phyloP scores from a whole-genome alignment of 2,113 vertebrate genomes.

The Galeopterus variegatus region DNA sequence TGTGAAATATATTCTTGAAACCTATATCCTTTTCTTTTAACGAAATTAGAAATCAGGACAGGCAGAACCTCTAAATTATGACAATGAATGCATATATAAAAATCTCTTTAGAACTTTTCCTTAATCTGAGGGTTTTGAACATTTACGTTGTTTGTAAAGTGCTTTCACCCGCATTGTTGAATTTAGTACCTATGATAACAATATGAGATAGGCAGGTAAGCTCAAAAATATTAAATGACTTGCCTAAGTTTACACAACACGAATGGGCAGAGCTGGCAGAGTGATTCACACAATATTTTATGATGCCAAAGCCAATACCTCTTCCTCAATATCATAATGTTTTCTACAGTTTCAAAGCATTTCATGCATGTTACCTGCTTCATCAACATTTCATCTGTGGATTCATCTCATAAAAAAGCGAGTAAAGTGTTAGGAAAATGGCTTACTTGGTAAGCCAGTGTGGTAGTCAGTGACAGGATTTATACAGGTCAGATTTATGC shows the following conservation, averaged over 20 bases:
- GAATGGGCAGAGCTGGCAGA: background rate
- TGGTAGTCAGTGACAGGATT: background rate
- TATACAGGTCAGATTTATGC: background rate
- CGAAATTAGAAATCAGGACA: conserved; percentile 39
- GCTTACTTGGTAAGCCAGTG: background rate
- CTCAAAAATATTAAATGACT: background rate
- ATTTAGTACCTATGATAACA: background rate
- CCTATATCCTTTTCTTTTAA: background rate
- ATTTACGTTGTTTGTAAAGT: conserved; percentile 16
- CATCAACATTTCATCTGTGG: background rate
- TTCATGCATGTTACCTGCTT: background rate
- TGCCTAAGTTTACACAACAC: background rate
- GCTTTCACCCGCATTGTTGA: background rate
- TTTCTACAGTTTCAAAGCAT: background rate
- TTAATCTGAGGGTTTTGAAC: background rate
- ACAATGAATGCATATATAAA: background rate
- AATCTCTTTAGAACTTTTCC: conserved; percentile 5
- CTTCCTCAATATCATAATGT: background rate
- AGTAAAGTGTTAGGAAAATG: background rate
- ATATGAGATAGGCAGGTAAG: background rate
- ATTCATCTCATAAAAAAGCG: background rate
- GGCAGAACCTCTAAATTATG: conserved; percentile 16
- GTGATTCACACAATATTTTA: background rate
- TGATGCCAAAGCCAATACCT: background rate
- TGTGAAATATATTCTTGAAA: conserved; percentile 33